Conservation (phyloP, 2,888 invertebrate genomes). For the Lepidochrysops patricia region DNA sequence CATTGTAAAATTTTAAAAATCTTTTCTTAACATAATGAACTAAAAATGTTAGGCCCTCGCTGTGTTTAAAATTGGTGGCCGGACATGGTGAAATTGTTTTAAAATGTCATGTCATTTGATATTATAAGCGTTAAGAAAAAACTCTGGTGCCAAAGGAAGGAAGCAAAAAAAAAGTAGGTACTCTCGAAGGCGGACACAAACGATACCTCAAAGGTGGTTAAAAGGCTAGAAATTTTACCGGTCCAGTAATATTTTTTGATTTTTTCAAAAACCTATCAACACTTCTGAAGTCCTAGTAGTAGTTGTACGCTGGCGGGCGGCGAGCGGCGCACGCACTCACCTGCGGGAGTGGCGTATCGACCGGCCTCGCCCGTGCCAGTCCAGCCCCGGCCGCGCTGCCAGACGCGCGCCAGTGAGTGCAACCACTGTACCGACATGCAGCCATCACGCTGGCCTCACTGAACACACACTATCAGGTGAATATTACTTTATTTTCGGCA, state of each 20-base stretch:
- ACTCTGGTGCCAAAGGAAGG: too few relatives aligned
- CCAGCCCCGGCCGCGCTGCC: slow-evolving; percentile 39
- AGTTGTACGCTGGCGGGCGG: neutral
- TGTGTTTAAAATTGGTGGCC: too few relatives aligned
- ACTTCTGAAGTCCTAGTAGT: neutral
- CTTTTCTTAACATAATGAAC: too few relatives aligned
- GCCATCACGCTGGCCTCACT: slow-evolving; percentile 50
- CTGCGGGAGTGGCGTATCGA: slow-evolving; percentile 56
- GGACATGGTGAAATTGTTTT: too few relatives aligned
- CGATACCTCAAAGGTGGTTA: neutral
- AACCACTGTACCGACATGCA: slow-evolving; percentile 41
- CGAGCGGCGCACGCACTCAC: slow-evolving; percentile 58
- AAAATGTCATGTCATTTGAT: too few relatives aligned
- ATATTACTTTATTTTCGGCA: slow-evolving; percentile 6
- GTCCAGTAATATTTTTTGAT: neutral
- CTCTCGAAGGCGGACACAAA: too few relatives aligned
- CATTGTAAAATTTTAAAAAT: too few relatives aligned
- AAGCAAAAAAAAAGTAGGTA: too few relatives aligned
- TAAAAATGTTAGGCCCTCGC: too few relatives aligned
- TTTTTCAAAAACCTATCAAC: neutral
- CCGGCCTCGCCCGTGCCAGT: slow-evolving; percentile 43
- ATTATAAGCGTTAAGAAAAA: too few relatives aligned
- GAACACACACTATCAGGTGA: slow-evolving; percentile 47
- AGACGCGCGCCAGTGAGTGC: slow-evolving; percentile 26
- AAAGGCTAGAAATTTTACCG: neutral